phyloP scores from a whole-genome alignment of 30 jellyfish, hydroid and myxozoan species.

The Aurelia sp. region DNA sequence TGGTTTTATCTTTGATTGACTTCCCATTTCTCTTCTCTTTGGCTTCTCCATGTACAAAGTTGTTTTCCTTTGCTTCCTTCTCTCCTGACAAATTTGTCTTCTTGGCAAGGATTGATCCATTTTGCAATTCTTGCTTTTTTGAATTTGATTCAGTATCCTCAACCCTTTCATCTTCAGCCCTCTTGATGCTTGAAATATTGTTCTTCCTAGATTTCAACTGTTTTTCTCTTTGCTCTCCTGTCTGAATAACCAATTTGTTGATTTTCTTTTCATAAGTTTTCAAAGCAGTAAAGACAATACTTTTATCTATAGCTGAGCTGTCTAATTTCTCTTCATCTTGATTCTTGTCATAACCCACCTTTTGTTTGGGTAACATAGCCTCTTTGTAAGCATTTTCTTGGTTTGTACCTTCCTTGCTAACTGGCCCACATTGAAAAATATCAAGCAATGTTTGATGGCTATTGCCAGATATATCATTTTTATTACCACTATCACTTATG shows the following conservation, averaged over 20 bases:
- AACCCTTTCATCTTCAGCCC: too few species aligned
- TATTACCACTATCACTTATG: too few species aligned
- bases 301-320: background rate
- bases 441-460: conserved; percentile 1
- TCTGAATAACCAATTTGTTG: conserved; percentile 20
- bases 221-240: conserved; percentile 56
- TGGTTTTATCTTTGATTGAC: background rate
- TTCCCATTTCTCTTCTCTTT: background rate
- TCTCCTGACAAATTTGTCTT: background rate
- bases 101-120: background rate
- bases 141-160: too few species aligned
- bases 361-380: background rate
- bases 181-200: background rate
- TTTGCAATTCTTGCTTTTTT: background rate
- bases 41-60: too few species aligned
- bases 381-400: background rate
- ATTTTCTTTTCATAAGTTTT: conserved; percentile 33
- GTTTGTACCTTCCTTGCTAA: background rate
- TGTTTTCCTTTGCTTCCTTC: background rate
- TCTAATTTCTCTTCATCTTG: background rate
- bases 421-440: conserved; percentile 38
- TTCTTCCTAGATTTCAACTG: conserved; percentile 14
- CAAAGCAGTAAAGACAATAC: background rate
- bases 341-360: background rate
- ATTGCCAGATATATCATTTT: background rate